Base-by-base conservation (phyloP, 2,888 invertebrate genomes). In the Torymus aiolomorphi region DNA sequence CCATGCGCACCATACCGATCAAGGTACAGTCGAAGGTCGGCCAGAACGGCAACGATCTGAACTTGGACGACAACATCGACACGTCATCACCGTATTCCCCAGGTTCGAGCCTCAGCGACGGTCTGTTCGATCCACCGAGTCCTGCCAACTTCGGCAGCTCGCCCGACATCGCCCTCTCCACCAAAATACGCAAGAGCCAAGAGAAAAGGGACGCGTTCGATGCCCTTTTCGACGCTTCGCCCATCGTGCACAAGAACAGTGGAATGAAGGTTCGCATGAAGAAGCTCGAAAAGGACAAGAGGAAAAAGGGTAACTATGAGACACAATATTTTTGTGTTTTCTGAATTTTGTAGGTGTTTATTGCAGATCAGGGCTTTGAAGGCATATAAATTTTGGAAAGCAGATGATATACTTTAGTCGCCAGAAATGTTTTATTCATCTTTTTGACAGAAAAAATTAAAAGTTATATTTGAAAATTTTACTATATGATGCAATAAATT, bases 31-130 rank as follows among this genome's bases (percentile, higher is more conserved):
- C 88, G 61, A 85, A 85, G 74, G 76, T 86, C 20, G 90, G 88
- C 14, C 90, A 91, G 75, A 92, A 91, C 81, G 90, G 91, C 18
- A 91, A 89, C 66, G 91, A 92, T 66, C 82, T 83, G 0, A 82
- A 76, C 51, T 82, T 86, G 11, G 90, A 91, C 57, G 94, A 94
- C 84, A 92, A 92, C 67, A 92, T 94, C 90, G 95, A 95, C 84
- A 93, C 95, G 88, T 95, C 95, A 84, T 96, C 97, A 24, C 97
- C 97, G 0, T 97, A 97, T 91, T 96, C 96, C 69, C 97, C 97
- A 0, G 96, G 96, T 65, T 96, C 96, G n/a, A 95, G 95, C 86
- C 95, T 97, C 90, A 96, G 96, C 88, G 96, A 96, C 86, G 96
- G 97, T 89, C 92, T 97, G 83, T 97, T 97, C 91, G 95, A 95